Base-by-base conservation (phyloP, 2,797 vertebrate species). In the Chromobotia macracanthus region DNA sequence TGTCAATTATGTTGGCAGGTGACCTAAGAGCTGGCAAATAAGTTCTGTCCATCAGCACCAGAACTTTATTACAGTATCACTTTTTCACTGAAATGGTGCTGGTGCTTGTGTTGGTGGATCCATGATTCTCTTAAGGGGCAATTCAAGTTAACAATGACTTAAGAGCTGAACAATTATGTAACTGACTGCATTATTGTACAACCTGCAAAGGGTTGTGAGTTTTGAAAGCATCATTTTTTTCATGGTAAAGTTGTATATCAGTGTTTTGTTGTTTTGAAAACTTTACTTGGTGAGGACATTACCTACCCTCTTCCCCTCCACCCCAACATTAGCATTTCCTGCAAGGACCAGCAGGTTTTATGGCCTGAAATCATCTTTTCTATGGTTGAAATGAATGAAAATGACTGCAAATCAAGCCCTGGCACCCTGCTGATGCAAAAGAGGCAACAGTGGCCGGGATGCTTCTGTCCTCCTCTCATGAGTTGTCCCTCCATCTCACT, bases 401-500 rank as follows among this genome's bases (percentile, higher is more conserved):
- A 60, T 12, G 56, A 23, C 25, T 60, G 10, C 12, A 60, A 23
- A 25, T 60, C 56, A 60, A 31, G 56, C 0, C 23, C 56, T 9
- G 56, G 56, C 56, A 60, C 56, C 56, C 23, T 60, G 55, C 55
- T 13, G 56, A 28, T 1, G 56, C 56, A 60, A 7, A 60, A 28
- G 23, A 60, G 23, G 56, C 23, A 60, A 60, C 23, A 63, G 61
- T 63, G 44, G 12, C 10, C 19, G 38, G 31, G 5, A 51, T 50
- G 50, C 65, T 41, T 38, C 66, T 51, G 48, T 75, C 18, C 35
- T 51, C 19, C 51, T 80, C 38, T 4, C 21, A 41, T 16, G 16
- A 63, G 11, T 16, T 6, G 0, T 18, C 41, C 61, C 31, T 38
- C 55, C 79, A 38, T 60, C 58, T 55, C 50, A 66, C 55, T 21